Evolutionary conservation across 2,888 invertebrate species (phyloP), one percentile per base, ranked within the genome.

Genomic region (Limenitis camilla): DNA sequence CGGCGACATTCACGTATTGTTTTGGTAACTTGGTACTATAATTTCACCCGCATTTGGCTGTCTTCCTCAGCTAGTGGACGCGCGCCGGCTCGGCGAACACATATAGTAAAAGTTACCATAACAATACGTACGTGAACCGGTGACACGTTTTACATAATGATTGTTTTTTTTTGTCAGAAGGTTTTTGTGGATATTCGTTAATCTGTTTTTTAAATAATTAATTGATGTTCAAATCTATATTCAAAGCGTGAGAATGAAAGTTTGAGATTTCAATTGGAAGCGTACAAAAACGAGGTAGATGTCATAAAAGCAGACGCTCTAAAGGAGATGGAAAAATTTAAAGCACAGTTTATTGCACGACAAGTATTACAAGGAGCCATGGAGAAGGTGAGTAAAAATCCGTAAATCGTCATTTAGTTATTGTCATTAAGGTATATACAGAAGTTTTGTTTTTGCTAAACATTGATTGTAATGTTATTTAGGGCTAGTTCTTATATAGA

Each of bases 271-370:
- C 96, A 96, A 83, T 78, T 97, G 67, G 97, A 97, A 78, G 97
- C 97, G 0, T 96, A 96, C 72, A 96, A 96, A 77, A 97, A 97
- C 78, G 97, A 98, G 88, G 94, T 96, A 45, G 96, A 95, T 65
- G 89, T 97, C 35, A 90, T 96, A 28, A 94, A 96, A 71, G 90
- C 92, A 29, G 97, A 97, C 69, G 90, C 92, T 41, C 91, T 92
- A 71, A 90, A 91, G 50, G 94, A 94, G 66, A 87, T 94, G 62
- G 94, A 95, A 52, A 87, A 85, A 55, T 91, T 93, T 55, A 95
- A 96, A 73, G 95, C 96, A 19, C 94, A 95, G 66, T 96, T 96
- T 77, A 91, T 96, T 40, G 86, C 86, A 1, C 72, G 85, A 9
- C 85, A 86, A 63, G 84, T 83, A 61, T 69, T 93, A 50, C 77